These are phyloP conservation scores for Apantesis nais DNA, from an alignment of 2,888 invertebrate genomes.

Conservation along the genomic window DNA sequence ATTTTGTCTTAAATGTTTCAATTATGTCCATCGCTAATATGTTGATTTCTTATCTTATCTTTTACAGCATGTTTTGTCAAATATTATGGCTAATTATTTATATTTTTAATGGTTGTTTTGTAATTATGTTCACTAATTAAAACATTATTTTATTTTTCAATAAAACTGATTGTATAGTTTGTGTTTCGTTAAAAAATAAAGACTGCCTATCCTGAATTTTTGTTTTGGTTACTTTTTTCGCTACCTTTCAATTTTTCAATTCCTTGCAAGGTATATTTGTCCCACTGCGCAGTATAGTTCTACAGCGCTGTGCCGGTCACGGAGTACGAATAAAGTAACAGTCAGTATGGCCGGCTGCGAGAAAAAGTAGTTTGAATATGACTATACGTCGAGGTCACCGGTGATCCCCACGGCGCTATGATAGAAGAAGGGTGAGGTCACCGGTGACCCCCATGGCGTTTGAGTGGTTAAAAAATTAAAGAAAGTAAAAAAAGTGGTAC, in stretches of 20 bases:
- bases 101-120: conserved; percentile 46
- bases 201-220: conserved; percentile 26
- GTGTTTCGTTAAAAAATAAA: conserved; percentile 24
- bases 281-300: conserved; percentile 42
- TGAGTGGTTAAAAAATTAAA: too few species aligned
- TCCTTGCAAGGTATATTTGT: conserved; percentile 39
- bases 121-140: conserved; percentile 43
- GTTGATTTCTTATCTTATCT: conserved; percentile 36
- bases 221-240: conserved; percentile 38
- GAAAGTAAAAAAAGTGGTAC: too few species aligned
- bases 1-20: conserved; percentile 25
- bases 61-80: conserved; percentile 43
- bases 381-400: conserved; percentile 48
- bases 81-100: conserved; percentile 44
- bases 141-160: conserved; percentile 24
- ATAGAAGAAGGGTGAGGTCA: conserved; percentile 36
- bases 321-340: conserved; percentile 42
- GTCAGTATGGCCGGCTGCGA: conserved; percentile 37
- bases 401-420: conserved; percentile 47
- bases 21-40: conserved; percentile 9
- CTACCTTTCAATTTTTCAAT: conserved; percentile 44
- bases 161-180: not conserved
- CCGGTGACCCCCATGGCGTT: too few species aligned
- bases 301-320: conserved; percentile 44
- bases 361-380: conserved; percentile 37